phyloP scores from a whole-genome alignment of 2,797 vertebrate species.

The Eulemur coronatus region DNA sequence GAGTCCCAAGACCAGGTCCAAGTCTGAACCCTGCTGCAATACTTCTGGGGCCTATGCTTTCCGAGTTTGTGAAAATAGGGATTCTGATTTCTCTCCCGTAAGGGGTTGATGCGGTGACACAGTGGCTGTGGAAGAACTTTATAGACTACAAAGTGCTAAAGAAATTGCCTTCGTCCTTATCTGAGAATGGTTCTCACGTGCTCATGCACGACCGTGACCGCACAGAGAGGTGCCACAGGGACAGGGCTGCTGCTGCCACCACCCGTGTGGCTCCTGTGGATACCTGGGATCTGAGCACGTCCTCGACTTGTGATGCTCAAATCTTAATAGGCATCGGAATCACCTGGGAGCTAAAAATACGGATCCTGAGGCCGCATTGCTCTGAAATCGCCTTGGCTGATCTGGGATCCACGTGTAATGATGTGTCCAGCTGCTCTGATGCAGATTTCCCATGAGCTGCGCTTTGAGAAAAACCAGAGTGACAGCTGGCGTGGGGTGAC shows the following conservation, averaged over 20 bases:
- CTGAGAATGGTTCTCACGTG: not conserved
- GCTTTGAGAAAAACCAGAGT: not conserved
- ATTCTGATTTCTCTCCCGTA: not conserved
- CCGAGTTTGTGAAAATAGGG: not conserved
- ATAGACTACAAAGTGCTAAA: not conserved
- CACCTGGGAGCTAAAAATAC: no score
- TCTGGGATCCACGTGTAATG: no score
- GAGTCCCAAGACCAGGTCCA: not conserved
- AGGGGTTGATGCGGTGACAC: not conserved
- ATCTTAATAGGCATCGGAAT: not conserved
- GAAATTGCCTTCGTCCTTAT: not conserved
- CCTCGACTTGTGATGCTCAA: not conserved
- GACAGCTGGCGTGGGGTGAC: not conserved
- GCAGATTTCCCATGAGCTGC: not conserved
- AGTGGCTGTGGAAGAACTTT: not conserved
- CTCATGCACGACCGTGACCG: rapidly evolving
- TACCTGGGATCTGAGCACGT: not conserved
- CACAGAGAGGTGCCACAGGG: not conserved
- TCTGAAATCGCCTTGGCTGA: not conserved
- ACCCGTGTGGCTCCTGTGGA: not conserved
- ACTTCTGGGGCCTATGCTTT: not conserved
- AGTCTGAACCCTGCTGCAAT: not conserved
- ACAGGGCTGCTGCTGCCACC: not conserved
- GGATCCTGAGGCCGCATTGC: not conserved
- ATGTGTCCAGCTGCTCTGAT: not conserved